Evolutionary conservation across 2,888 invertebrate species (phyloP).

Genomic region (Phaonia tiefii): DNA sequence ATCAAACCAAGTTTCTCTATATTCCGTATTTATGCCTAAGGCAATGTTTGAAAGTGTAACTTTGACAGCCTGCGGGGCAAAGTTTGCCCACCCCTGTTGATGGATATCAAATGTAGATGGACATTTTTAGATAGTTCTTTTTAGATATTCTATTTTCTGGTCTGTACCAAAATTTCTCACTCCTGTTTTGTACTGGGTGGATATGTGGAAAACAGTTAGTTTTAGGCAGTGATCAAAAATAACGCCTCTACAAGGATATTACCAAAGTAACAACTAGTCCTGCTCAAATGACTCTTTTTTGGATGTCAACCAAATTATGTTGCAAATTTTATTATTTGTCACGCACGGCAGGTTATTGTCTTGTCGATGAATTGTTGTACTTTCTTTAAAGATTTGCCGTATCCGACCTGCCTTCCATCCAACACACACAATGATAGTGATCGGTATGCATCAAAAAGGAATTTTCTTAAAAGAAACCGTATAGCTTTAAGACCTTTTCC

Average conservation of each 20-base stretch:
- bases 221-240: conserved; percentile 43
- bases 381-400: conserved; percentile 29
- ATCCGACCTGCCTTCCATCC: conserved; percentile 45
- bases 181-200: too few species aligned
- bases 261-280: conserved; percentile 12
- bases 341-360: conserved; percentile 62
- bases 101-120: too few species aligned
- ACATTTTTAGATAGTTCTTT: too few species aligned
- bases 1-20: too few species aligned
- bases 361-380: neutral
- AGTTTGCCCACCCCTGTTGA: too few species aligned
- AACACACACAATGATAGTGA: neutral
- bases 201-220: neutral
- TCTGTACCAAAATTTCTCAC: too few species aligned
- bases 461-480: too few species aligned
- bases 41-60: too few species aligned
- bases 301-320: conserved; percentile 5
- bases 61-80: too few species aligned
- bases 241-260: conserved; percentile 61
- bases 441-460: neutral
- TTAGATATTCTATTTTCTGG: too few species aligned
- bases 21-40: too few species aligned
- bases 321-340: conserved; percentile 48
- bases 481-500: neutral
- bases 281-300: conserved; percentile 12